Evolutionary conservation across 2,113 vertebrate genomes (phyloP).

Genomic region (Oriolus oriolus): DNA sequence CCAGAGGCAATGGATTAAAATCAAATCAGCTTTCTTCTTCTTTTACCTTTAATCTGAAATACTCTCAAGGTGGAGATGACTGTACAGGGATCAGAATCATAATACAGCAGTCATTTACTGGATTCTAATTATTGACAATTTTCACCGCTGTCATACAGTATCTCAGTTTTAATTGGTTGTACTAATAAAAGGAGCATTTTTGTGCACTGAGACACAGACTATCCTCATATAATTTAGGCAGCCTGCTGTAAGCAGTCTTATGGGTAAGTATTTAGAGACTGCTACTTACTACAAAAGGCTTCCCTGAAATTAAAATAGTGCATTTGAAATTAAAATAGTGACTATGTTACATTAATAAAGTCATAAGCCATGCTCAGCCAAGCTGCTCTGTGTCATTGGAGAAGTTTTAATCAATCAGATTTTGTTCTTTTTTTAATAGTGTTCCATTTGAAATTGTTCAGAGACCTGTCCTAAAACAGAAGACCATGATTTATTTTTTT

Average conservation of each 20-base stretch:
- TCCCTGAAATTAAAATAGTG: background rate
- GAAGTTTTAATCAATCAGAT: background rate
- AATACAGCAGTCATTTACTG: background rate
- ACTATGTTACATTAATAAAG: background rate
- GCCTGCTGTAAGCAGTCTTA: background rate
- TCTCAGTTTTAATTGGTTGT: background rate
- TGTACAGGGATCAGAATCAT: background rate
- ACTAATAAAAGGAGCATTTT: background rate
- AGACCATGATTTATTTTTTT: background rate
- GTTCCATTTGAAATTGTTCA: background rate
- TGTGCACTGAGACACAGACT: background rate
- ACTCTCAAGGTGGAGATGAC: background rate
- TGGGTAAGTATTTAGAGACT: background rate
- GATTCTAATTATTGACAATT: slow-evolving; percentile 9
- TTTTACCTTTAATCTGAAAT: background rate
- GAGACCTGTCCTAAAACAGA: background rate
- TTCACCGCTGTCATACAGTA: background rate
- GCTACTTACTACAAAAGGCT: background rate
- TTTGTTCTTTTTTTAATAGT: background rate
- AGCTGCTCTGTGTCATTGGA: background rate
- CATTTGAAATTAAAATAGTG: slow-evolving; percentile 14
- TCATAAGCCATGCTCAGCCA: background rate
- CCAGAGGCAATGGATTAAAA: background rate
- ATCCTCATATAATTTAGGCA: background rate
- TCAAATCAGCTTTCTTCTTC: background rate